These are phyloP conservation scores for Callorhinus ursinus DNA, from an alignment of 2,113 vertebrate species.

Conservation along the genomic window DNA sequence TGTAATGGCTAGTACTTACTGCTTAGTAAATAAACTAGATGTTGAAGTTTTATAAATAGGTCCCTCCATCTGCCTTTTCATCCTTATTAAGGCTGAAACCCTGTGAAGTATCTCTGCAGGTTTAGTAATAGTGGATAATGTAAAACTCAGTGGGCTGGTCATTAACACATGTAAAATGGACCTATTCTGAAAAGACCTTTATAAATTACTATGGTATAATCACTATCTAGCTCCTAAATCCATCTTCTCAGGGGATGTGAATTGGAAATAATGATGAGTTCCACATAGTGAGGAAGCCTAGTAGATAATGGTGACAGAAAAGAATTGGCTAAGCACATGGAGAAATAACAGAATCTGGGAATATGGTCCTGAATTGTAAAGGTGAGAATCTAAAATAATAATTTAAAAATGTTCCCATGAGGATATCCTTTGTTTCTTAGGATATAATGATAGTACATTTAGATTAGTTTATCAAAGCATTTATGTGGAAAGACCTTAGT, in stretches of 20 bases:
- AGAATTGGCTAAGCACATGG: neutral
- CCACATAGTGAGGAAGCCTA: neutral
- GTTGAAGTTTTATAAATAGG: constrained; percentile 19
- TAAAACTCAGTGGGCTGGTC: neutral
- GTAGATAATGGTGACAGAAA: constrained; percentile 40
- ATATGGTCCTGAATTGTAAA: constrained; percentile 3
- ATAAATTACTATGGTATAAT: constrained; percentile 72
- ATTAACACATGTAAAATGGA: constrained; percentile 62
- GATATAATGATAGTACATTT: neutral
- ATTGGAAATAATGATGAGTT: constrained; percentile 38
- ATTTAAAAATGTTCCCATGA: neutral
- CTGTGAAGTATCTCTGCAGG: neutral
- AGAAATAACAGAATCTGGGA: neutral
- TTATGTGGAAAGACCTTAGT: neutral
- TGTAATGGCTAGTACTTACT: neutral
- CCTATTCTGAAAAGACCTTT: constrained; percentile 74
- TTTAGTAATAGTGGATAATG: neutral
- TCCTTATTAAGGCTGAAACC: neutral
- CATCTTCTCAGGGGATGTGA: constrained; percentile 68
- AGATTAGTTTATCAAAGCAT: neutral
- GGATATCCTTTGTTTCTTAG: neutral
- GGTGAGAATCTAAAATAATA: constrained; percentile 32
- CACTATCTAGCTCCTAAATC: constrained; percentile 71
- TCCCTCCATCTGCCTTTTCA: neutral
- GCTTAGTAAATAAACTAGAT: constrained; percentile 43